A percentile compares a stretch with the other conserved stretches of the same genome.
These are phyloP conservation scores for Brachymystax lenok DNA, from an alignment of 2,797 vertebrate genomes.

Conservation along the genomic window DNA sequence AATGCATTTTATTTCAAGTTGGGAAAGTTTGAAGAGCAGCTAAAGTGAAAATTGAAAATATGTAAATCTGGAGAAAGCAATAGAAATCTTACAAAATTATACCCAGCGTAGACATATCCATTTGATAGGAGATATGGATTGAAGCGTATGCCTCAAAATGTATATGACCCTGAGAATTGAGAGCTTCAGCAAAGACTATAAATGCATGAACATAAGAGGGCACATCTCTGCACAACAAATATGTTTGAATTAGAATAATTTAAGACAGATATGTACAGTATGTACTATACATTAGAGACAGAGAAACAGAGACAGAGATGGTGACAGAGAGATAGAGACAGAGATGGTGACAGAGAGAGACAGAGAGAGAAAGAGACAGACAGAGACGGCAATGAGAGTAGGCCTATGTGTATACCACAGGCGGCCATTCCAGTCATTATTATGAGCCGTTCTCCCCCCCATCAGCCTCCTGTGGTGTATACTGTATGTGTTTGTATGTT, in stretches of 20 bases:
- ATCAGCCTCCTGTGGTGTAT: background rate
- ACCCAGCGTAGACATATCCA: slow-evolving; percentile 12
- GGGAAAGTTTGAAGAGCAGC: slow-evolving; percentile 35
- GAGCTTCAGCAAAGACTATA: background rate
- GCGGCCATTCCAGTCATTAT: no score
- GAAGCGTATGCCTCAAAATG: slow-evolving; percentile 26
- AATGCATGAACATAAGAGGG: background rate
- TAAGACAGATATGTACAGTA: background rate
- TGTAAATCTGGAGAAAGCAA: slow-evolving; percentile 44
- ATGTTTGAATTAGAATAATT: background rate
- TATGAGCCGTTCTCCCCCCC: no score
- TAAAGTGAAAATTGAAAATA: slow-evolving; percentile 62
- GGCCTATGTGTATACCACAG: background rate
- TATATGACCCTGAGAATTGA: slow-evolving; percentile 20
- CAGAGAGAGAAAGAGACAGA: background rate
- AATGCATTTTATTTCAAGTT: slow-evolving; percentile 23
- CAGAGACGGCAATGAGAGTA: background rate
- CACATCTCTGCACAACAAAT: background rate
- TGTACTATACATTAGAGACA: background rate
- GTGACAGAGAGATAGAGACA: background rate
- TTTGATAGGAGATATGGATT: slow-evolving; percentile 25
- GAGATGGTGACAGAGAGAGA: background rate
- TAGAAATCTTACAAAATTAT: slow-evolving; percentile 23
- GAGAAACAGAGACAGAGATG: background rate
- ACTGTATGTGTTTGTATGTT: background rate